A percentile compares a stretch with the other conserved stretches of the same genome.
Conservation (phyloP, 2,797 vertebrate genomes). For the Gila robusta region DNA sequence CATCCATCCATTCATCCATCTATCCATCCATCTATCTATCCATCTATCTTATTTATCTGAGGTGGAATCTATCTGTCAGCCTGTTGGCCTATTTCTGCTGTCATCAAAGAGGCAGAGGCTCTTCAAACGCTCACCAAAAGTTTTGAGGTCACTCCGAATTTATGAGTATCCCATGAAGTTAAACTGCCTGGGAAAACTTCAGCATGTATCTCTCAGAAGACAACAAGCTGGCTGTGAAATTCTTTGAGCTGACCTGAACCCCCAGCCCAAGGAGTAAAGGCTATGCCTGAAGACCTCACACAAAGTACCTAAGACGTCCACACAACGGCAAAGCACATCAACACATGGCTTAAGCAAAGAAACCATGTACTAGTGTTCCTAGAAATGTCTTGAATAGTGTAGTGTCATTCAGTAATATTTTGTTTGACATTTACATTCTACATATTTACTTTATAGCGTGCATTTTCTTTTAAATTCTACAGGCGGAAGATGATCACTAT, state of each 20-base stretch:
- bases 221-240: constrained; percentile 58
- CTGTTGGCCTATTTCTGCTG: neutral
- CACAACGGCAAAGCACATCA: constrained; percentile 2
- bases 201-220: constrained; percentile 44
- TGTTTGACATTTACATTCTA: neutral
- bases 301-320: constrained; percentile 31
- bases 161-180: constrained; percentile 54
- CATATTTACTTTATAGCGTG: neutral
- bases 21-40: neutral
- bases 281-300: constrained; percentile 57
- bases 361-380: neutral
- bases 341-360: constrained; percentile 14
- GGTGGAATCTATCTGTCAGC: neutral
- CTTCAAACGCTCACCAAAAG: constrained; percentile 42
- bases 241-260: constrained; percentile 57
- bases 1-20: neutral
- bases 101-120: constrained; percentile 26
- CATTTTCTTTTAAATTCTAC: neutral
- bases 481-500: neutral
- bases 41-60: neutral
- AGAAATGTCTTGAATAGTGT: constrained; percentile 22
- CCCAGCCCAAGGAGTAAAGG: constrained; percentile 41
- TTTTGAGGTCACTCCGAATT: constrained; percentile 44
- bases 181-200: constrained; percentile 38
- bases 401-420: neutral